Percentiles rank a stretch among this genome's conserved stretches.
Conservation (phyloP, 1,140 invertebrate species). For the Teleogryllus occipitalis region DNA sequence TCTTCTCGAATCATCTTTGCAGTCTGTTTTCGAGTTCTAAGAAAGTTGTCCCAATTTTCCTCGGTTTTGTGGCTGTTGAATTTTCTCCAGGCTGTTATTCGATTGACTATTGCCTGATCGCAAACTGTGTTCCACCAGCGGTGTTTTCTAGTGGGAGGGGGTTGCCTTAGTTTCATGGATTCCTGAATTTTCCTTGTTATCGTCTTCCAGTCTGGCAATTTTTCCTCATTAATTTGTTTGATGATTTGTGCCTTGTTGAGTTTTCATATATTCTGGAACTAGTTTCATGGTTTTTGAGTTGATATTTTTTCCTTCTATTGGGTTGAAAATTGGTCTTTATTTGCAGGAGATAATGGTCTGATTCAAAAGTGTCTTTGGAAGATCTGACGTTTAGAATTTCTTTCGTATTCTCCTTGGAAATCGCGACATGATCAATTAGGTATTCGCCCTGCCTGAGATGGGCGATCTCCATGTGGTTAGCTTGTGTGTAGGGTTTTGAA, state of each 20-base stretch:
- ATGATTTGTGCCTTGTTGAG: constrained; percentile 8
- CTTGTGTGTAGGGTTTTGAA: constrained; percentile 12
- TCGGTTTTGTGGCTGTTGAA: constrained; percentile 9
- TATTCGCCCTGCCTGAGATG: background rate
- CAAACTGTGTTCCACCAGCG: constrained; percentile 9
- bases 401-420: background rate
- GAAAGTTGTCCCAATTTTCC: constrained; percentile 6
- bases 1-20: background rate
- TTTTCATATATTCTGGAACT: constrained; percentile 6
- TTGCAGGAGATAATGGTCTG: background rate
- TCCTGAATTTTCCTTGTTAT: constrained; percentile 3
- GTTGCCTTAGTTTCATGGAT: constrained; percentile 6
- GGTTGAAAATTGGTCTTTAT: constrained; percentile 8
- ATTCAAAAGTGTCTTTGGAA: background rate
- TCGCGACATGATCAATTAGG: constrained; percentile 5
- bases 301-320: background rate
- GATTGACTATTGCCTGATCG: background rate
- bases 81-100: background rate
- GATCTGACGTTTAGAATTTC: constrained; percentile 6
- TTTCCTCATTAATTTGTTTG: background rate
- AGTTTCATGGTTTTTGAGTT: background rate
- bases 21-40: background rate
- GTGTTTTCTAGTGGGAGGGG: constrained; percentile 7
- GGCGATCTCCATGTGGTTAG: constrained; percentile 9
- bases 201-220: background rate